Conservation (phyloP, 2,113 vertebrate species). For the Bombycilla garrulus region DNA sequence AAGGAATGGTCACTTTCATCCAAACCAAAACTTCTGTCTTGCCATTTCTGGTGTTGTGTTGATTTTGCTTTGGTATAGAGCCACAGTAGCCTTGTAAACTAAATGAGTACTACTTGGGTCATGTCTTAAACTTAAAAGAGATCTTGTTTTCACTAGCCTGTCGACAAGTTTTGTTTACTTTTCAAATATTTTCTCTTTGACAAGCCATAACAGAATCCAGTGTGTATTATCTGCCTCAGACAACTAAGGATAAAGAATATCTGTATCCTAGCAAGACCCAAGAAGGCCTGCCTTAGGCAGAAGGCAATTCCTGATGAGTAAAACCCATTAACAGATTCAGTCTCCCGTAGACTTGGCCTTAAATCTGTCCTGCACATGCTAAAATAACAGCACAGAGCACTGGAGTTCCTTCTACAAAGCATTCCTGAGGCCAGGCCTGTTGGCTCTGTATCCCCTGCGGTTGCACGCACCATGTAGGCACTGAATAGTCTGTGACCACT, state of each 20-base stretch:
- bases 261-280: background rate
- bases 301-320: background rate
- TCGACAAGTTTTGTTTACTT: conserved; percentile 7
- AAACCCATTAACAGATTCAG: conserved; percentile 3
- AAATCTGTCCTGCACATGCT: background rate
- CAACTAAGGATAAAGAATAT: background rate
- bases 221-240: background rate
- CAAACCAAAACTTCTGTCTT: background rate
- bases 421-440: background rate
- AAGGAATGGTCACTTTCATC: background rate
- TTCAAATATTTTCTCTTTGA: conserved; percentile 45
- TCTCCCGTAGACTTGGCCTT: background rate
- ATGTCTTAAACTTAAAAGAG: background rate
- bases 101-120: background rate
- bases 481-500: background rate
- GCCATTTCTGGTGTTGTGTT: background rate
- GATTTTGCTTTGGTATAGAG: background rate
- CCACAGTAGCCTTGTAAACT: background rate
- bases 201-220: conserved; percentile 24
- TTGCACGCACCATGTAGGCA: background rate
- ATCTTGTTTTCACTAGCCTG: conserved; percentile 27
- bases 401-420: background rate
- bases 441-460: background rate
- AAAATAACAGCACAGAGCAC: background rate
- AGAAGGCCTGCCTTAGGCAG: background rate